These are phyloP conservation scores for Lynx canadensis DNA, from an alignment of 2,113 vertebrate species.

Conservation along the genomic window DNA sequence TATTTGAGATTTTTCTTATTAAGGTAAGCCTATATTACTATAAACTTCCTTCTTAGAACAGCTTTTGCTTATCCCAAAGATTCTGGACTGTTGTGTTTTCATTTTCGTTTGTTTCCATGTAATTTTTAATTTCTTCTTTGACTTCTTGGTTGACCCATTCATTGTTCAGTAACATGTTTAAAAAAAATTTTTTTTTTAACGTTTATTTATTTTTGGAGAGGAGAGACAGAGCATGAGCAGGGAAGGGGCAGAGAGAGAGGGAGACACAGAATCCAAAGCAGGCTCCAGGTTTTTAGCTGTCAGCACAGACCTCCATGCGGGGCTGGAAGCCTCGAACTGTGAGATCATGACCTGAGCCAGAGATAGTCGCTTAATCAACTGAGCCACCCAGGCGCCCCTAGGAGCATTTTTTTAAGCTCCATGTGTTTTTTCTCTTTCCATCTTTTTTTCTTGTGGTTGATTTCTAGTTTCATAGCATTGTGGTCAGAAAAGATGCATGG, in stretches of 20 bases:
- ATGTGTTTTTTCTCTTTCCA: not conserved
- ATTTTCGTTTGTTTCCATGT: not conserved
- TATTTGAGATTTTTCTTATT: not conserved
- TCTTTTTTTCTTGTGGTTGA: not conserved
- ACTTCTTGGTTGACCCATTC: not conserved
- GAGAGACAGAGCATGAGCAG: too few species aligned
- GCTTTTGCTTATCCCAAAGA: not conserved
- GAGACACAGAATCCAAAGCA: too few species aligned
- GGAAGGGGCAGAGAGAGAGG: too few species aligned
- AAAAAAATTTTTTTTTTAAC: too few species aligned
- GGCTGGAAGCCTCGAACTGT: too few species aligned
- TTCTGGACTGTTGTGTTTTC: not conserved
- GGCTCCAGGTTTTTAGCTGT: too few species aligned
- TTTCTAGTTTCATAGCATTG: not conserved
- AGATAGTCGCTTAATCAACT: too few species aligned
- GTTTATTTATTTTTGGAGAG: too few species aligned
- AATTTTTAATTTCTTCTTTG: not conserved
- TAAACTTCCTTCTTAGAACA: not conserved
- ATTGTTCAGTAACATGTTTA: not conserved
- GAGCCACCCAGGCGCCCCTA: too few species aligned
- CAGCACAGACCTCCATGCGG: too few species aligned
- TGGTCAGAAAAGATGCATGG: not conserved
- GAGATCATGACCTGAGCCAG: too few species aligned
- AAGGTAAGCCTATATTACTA: not conserved
- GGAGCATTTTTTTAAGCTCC: not conserved